A percentile compares a stretch with the other conserved stretches of the same genome.
These are phyloP conservation scores for Nomada flava DNA, from an alignment of 2,888 invertebrate species.

Conservation along the genomic window DNA sequence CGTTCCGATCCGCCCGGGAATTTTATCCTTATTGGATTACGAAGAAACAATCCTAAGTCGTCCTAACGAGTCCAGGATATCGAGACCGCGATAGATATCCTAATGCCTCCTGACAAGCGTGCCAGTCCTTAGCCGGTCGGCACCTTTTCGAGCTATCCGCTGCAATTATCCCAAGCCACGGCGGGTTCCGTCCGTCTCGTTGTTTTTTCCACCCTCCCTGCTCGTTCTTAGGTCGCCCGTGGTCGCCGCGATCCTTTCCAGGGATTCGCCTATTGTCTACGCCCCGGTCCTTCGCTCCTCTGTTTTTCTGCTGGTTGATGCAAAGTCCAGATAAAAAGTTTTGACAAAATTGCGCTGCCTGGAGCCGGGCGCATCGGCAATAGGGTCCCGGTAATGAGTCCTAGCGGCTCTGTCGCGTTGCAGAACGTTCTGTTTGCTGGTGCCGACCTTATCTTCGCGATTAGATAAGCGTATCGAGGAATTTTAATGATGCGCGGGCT, in stretches of 20 bases:
- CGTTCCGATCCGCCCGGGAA: conserved; percentile 47
- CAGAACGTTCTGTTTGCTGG: conserved; percentile 32
- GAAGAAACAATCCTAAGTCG: conserved; percentile 77
- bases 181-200: conserved; percentile 59
- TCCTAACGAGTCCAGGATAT: conserved; percentile 71
- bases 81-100: conserved; percentile 72
- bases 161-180: conserved; percentile 80
- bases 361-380: neutral
- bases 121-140: conserved; percentile 70
- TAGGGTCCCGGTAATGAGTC: conserved; percentile 17
- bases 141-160: conserved; percentile 78
- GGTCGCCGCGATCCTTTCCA: conserved; percentile 51
- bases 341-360: conserved; percentile 72
- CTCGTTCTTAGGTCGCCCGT: neutral
- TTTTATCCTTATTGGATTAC: conserved; percentile 79
- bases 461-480: conserved; percentile 28
- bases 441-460: conserved; percentile 15
- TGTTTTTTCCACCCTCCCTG: conserved; percentile 47
- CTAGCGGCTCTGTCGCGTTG: neutral
- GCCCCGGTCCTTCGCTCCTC: conserved; percentile 38
- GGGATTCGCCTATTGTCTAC: conserved; percentile 62
- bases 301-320: conserved; percentile 72
- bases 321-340: conserved; percentile 77
- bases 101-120: conserved; percentile 78
- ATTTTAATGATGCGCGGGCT: conserved; percentile 11